Base-by-base conservation (phyloP, 2,113 vertebrate species). In the Chauna torquata region DNA sequence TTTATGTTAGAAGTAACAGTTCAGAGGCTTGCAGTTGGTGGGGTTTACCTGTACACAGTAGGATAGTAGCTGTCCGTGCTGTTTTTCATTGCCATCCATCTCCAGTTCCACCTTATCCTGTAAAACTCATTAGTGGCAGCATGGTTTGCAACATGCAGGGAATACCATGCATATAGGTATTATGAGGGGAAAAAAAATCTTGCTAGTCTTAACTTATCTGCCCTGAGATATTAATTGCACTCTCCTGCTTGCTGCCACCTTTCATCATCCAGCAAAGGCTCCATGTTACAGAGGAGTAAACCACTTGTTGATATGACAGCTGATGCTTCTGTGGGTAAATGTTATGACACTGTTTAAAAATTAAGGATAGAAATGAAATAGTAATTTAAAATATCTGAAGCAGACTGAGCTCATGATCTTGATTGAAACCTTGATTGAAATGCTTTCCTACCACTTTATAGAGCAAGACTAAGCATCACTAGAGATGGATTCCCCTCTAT, bases 161-260 rank as follows among this genome's bases (percentile, higher is more conserved):
- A 86, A 61, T 27, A 72, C 8, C 40, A n/a, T 15, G 20, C 2
- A 1, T 32, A 23, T 16, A 68, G 16, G 64, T 59, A 44, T 70
- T 55, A 22, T 36, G 49, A 75, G 45, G 17, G 36, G 25, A 42
- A 28, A 75, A 68, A 86, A 52, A 38, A 28, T 11, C 17, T 11
- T 71, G 1, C 55, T 94, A 70, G 58, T 82, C 65, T 88, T 94
- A 81, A 93, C 90, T 96, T 92, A 90, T 55, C 49, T 68, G 70
- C 59, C 69, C 36, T 64, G 69, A 92, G 47, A 4, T 78, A 78
- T 22, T 38, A 61, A 22, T 62, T 93, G 42, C 3, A 8, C 34
- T 36, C 45, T 81, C 78, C 40, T 68, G 8, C 80, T 68, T 44
- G n/a, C n/a, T n/a, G n/a, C n/a, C n/a, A n/a, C n/a, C n/a, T n/a